Conservation (phyloP, 2,797 vertebrate genomes). For the Pangasius mekongensis region DNA sequence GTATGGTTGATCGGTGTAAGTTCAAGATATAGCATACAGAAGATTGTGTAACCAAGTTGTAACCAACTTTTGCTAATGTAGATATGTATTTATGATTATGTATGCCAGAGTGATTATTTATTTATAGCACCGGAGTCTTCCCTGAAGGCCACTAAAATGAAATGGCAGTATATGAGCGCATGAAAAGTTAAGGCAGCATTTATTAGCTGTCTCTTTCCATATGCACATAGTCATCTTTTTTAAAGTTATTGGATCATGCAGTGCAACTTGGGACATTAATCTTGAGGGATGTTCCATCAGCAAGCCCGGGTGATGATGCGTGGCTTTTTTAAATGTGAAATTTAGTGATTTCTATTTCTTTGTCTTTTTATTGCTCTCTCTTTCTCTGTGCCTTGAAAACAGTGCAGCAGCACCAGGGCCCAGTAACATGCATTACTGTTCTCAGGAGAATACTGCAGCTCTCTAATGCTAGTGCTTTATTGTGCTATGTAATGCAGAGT, state of each 20-base stretch:
- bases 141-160: neutral
- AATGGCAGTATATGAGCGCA: neutral
- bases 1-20: too few species aligned
- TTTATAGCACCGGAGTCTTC: neutral
- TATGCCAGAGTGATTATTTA: neutral
- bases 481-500: neutral
- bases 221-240: neutral
- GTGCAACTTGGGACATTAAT: neutral
- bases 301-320: too few species aligned
- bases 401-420: too few species aligned
- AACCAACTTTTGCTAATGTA: neutral
- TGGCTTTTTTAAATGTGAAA: neutral
- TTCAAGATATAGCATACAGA: neutral
- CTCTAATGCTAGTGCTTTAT: neutral
- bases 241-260: neutral
- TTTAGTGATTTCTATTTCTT: neutral
- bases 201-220: neutral
- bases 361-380: neutral
- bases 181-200: neutral
- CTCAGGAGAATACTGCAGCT: conserved; percentile 6
- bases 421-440: neutral
- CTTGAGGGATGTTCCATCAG: neutral
- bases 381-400: neutral
- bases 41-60: neutral
- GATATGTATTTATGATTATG: neutral